A percentile compares a stretch with the other conserved stretches of the same genome.
These are phyloP conservation scores for Mylabris sibirica DNA, from an alignment of 2,888 invertebrate genomes.

Conservation along the genomic window DNA sequence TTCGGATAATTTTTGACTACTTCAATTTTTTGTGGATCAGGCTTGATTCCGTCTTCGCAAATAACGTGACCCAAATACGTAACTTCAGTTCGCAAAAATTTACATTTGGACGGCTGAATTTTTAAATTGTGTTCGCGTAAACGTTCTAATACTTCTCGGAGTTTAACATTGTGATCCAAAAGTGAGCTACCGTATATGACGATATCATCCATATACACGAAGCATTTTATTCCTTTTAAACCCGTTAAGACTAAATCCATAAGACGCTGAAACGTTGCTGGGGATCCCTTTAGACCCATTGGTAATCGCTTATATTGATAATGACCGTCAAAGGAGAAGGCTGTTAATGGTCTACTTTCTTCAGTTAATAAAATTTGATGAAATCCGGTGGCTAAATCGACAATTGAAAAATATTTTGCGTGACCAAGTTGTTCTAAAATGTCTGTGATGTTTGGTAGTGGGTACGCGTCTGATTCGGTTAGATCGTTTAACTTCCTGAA, in stretches of 20 bases:
- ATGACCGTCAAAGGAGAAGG: constrained; percentile 33
- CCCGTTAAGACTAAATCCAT: constrained; percentile 37
- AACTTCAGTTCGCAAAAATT: constrained; percentile 50
- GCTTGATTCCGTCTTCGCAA: constrained; percentile 50
- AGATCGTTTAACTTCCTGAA: constrained; percentile 40
- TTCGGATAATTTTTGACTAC: constrained; percentile 43
- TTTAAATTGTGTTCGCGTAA: constrained; percentile 42
- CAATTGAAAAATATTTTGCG: constrained; percentile 36
- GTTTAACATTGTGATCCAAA: constrained; percentile 47
- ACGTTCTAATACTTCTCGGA: constrained; percentile 45
- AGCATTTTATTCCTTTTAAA: constrained; percentile 30
- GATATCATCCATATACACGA: constrained; percentile 40
- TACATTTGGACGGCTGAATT: constrained; percentile 52
- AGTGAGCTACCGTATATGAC: constrained; percentile 37
- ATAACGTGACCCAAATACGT: constrained; percentile 55
- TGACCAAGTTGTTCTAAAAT: constrained; percentile 39
- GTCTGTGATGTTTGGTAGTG: constrained; percentile 37
- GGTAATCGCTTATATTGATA: constrained; percentile 33
- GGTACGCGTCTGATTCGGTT: constrained; percentile 39
- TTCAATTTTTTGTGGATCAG: constrained; percentile 48
- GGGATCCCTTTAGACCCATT: constrained; percentile 21
- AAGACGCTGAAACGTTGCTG: constrained; percentile 37
- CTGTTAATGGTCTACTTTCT: constrained; percentile 29
- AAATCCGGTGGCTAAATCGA: constrained; percentile 39
- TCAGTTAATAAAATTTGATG: constrained; percentile 32